phyloP scores from a whole-genome alignment of 2,888 invertebrate genomes.

The Notocelia uddmanniana region DNA sequence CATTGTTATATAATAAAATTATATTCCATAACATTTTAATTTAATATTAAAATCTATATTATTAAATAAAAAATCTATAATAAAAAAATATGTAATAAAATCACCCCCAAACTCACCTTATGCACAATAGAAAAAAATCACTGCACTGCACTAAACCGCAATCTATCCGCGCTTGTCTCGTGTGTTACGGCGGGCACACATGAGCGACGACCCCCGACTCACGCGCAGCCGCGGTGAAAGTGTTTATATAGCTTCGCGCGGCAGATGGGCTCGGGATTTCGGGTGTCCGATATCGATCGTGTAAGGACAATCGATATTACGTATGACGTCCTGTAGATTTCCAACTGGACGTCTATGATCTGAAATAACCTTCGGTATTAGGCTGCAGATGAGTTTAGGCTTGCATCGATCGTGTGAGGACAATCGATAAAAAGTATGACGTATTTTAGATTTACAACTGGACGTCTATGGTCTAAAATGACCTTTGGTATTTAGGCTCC shows the following conservation, averaged over 20 bases:
- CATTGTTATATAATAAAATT: too few relatives aligned
- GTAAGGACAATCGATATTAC: conserved; percentile 7
- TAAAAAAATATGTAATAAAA: neutral
- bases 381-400: too few relatives aligned
- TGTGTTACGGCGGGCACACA: conserved; percentile 66
- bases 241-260: conserved; percentile 82
- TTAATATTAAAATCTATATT: too few relatives aligned
- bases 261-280: conserved; percentile 57
- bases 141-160: conserved; percentile 59
- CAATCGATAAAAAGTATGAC: neutral
- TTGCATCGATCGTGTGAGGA: conserved; percentile 32
- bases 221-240: conserved; percentile 76
- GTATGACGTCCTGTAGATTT: neutral
- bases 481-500: neutral
- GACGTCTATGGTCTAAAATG: neutral
- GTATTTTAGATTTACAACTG: neutral
- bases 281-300: conserved; percentile 53
- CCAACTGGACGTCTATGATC: neutral
- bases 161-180: conserved; percentile 59
- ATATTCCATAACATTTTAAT: too few relatives aligned
- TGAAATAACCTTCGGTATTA: neutral
- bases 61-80: too few relatives aligned
- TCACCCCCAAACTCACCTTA: conserved; percentile 70
- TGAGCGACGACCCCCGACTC: conserved; percentile 75
- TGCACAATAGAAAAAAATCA: conserved; percentile 68